These are phyloP conservation scores for Neocloeon triangulifer DNA, from an alignment of 1,140 invertebrate genomes.

Conservation along the genomic window DNA sequence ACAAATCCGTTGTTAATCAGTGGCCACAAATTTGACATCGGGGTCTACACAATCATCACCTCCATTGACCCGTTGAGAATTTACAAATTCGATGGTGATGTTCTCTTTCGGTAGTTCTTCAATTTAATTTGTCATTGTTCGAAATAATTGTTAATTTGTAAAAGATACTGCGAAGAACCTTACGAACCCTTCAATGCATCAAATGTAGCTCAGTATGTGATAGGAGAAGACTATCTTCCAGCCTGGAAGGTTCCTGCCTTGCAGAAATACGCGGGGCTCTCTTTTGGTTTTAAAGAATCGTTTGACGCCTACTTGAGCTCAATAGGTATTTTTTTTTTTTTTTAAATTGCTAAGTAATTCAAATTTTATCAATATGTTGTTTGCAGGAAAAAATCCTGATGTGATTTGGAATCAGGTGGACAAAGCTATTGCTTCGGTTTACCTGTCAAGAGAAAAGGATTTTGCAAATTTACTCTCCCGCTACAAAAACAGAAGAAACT, in stretches of 20 bases:
- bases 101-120: conserved; percentile 50
- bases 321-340: conserved; percentile 18
- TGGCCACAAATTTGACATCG: conserved; percentile 90
- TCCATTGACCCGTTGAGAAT: conserved; percentile 73
- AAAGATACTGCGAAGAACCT: conserved; percentile 78
- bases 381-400: conserved; percentile 36
- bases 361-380: neutral
- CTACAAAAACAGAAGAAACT: conserved; percentile 40
- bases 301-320: conserved; percentile 57
- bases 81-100: conserved; percentile 77
- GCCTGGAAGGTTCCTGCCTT: conserved; percentile 83
- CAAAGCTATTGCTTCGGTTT: conserved; percentile 48
- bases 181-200: conserved; percentile 78
- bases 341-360: neutral
- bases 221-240: conserved; percentile 85
- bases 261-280: conserved; percentile 46
- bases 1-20: conserved; percentile 61
- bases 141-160: too few species aligned
- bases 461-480: conserved; percentile 18
- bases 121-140: neutral
- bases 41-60: conserved; percentile 80
- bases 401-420: conserved; percentile 64
- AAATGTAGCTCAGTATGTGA: conserved; percentile 73
- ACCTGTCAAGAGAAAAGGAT: conserved; percentile 45
- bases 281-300: conserved; percentile 70